Evolutionary conservation across 1,140 invertebrate species (phyloP).

Genomic region (Caerostris extrusa): DNA sequence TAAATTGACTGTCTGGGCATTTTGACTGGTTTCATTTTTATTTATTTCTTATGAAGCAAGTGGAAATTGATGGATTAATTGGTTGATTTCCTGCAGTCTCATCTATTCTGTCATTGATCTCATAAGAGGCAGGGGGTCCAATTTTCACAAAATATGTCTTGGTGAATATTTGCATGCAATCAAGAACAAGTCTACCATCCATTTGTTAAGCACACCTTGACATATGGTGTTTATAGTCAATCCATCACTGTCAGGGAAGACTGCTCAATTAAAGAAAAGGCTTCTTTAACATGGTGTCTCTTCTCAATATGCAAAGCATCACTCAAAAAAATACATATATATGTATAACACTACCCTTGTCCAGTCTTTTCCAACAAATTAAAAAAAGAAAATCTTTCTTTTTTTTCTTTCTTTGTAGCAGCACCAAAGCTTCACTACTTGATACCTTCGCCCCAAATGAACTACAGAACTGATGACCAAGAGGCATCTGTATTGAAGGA

Average conservation of each 20-base stretch:
- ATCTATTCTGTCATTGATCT: constrained; percentile 4
- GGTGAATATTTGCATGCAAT: constrained; percentile 10
- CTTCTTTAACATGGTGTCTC: background rate
- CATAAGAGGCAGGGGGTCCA: background rate
- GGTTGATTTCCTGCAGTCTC: background rate
- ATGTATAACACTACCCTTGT: background rate
- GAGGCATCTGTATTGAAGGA: background rate
- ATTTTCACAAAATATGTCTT: background rate
- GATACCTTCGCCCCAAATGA: background rate
- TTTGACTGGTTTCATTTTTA: background rate
- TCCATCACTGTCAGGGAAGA: background rate
- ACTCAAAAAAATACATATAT: background rate
- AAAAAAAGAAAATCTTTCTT: background rate
- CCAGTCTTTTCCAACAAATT: background rate
- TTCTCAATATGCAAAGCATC: background rate
- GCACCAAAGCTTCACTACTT: background rate
- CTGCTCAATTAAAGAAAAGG: constrained; percentile 7
- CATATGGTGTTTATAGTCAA: background rate
- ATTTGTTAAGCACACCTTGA: constrained; percentile 23
- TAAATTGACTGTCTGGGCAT: background rate
- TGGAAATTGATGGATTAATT: constrained; percentile 16
- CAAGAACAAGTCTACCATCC: background rate
- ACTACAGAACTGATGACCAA: background rate
- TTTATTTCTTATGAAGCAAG: background rate
- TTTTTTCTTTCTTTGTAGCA: background rate